Evolutionary conservation across 1,140 invertebrate species (phyloP).

Genomic region (Pectinophora gossypiella): DNA sequence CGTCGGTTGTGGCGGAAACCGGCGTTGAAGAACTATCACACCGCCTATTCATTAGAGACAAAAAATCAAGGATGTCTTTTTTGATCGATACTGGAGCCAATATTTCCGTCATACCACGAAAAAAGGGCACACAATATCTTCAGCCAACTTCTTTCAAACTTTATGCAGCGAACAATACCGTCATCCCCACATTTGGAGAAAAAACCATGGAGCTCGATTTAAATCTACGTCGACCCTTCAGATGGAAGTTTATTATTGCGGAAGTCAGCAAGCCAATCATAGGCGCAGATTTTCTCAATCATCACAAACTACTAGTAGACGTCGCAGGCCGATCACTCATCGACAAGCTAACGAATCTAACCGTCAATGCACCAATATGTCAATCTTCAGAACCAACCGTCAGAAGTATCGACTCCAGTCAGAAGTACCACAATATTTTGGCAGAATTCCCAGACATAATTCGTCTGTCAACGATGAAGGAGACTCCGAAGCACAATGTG

Average conservation of each 20-base stretch:
- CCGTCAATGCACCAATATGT: no score
- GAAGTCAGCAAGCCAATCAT: constrained; percentile 23
- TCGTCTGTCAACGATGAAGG: no score
- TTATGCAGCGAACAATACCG: constrained; percentile 5
- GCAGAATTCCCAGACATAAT: no score
- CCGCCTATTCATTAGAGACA: constrained; percentile 3
- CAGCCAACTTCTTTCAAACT: not conserved
- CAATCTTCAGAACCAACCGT: no score
- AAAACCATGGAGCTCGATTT: constrained; percentile 4
- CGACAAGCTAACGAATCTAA: no score
- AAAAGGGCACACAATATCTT: no score
- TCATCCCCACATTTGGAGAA: not conserved
- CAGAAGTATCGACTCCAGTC: no score
- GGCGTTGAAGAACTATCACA: not conserved
- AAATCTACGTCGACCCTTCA: not conserved
- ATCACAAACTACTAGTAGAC: constrained; percentile 8
- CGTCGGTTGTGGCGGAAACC: no score
- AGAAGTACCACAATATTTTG: no score
- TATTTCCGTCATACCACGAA: not conserved
- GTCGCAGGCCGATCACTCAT: not conserved
- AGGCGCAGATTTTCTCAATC: constrained; percentile 23
- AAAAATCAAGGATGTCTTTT: not conserved
- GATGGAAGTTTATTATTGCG: constrained; percentile 3
- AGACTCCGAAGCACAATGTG: no score
- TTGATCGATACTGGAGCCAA: constrained; percentile 5